phyloP scores from a whole-genome alignment of 2,888 invertebrate genomes.

The Zonitis immaculata region DNA sequence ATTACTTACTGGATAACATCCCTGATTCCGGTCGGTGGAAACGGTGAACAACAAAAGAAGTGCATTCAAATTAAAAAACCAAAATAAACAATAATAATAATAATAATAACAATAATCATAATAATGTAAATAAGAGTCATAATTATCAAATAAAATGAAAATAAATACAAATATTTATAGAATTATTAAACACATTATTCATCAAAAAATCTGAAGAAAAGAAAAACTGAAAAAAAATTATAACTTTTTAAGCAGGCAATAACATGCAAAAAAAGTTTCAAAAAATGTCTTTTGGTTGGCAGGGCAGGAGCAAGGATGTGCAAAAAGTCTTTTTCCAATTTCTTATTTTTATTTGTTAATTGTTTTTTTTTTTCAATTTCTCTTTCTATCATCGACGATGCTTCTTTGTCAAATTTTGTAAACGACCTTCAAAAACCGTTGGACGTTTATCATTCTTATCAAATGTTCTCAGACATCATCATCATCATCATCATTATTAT shows the following conservation, averaged over 20 bases:
- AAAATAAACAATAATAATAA: constrained; percentile 24
- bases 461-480: too few species aligned
- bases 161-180: neutral
- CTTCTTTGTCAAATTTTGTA: constrained; percentile 42
- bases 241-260: constrained; percentile 66
- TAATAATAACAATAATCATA: constrained; percentile 21
- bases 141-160: constrained; percentile 17
- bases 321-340: constrained; percentile 49
- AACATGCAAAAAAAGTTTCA: constrained; percentile 57
- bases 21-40: constrained; percentile 59
- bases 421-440: constrained; percentile 70
- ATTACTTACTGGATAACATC: constrained; percentile 73
- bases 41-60: constrained; percentile 60
- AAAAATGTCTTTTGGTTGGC: constrained; percentile 51
- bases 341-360: too few species aligned
- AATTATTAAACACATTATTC: constrained; percentile 25
- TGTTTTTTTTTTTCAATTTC: constrained; percentile 23
- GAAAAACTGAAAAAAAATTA: constrained; percentile 48
- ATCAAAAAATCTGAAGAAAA: constrained; percentile 39
- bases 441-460: constrained; percentile 54
- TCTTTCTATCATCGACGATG: constrained; percentile 35
- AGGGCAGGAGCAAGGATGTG: constrained; percentile 64
- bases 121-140: too few species aligned
- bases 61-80: constrained; percentile 61
- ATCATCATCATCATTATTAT: too few species aligned